Percentiles rank a stretch among this genome's conserved stretches.
phyloP scores from a whole-genome alignment of 1,140 invertebrate species.

The Riptortus pedestris region DNA sequence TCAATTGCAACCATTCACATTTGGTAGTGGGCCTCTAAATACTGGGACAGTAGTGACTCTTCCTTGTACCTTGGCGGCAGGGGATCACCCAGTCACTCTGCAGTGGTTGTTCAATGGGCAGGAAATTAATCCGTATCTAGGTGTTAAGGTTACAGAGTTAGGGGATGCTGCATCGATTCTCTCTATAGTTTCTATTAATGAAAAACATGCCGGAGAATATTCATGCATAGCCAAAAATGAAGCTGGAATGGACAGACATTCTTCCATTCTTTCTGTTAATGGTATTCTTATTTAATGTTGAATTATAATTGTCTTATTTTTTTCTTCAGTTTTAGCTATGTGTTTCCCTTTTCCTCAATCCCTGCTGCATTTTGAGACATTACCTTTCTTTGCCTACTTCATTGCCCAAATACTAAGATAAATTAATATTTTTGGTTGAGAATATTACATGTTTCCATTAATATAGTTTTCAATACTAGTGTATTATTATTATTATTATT shows the following conservation, averaged over 20 bases:
- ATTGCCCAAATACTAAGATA: too few species aligned
- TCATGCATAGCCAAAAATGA: slow-evolving; percentile 56
- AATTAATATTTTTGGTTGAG: too few species aligned
- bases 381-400: too few species aligned
- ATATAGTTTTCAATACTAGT: too few species aligned
- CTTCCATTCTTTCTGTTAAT: slow-evolving; percentile 16
- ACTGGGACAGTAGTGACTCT: slow-evolving; percentile 65
- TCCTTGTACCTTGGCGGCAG: slow-evolving; percentile 63
- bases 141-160: slow-evolving; percentile 39
- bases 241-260: slow-evolving; percentile 32
- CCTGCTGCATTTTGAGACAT: background rate
- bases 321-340: background rate
- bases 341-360: background rate
- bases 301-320: background rate
- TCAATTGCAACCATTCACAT: slow-evolving; percentile 58
- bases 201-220: slow-evolving; percentile 59
- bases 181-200: slow-evolving; percentile 39
- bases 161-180: slow-evolving; percentile 37
- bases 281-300: slow-evolving; percentile 9
- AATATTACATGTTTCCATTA: too few species aligned
- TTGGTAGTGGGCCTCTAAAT: slow-evolving; percentile 55
- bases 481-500: too few species aligned
- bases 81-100: slow-evolving; percentile 63
- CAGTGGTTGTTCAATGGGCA: slow-evolving; percentile 58
- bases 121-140: slow-evolving; percentile 43